Evolutionary conservation across 2,888 invertebrate genomes (phyloP).

Genomic region (Drosophila robusta): DNA sequence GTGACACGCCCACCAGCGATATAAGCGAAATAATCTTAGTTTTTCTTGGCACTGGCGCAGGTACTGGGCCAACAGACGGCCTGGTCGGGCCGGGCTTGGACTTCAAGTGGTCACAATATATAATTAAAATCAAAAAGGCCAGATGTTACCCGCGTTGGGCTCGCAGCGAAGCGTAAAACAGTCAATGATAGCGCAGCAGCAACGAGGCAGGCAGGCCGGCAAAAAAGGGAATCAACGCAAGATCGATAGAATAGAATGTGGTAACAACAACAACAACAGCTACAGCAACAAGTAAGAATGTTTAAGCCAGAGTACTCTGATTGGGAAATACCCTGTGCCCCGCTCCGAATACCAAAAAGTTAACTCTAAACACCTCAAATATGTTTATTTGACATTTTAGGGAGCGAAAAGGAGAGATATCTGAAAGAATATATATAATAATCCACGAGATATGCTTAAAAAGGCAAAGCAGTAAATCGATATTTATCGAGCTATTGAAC

Average conservation of each 20-base stretch:
- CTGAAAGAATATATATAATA: too few species aligned
- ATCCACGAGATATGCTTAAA: too few species aligned
- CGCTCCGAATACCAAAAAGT: too few species aligned
- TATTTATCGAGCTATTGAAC: too few species aligned
- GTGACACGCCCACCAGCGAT: constrained; percentile 75
- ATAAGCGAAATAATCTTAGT: constrained; percentile 74
- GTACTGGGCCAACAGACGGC: constrained; percentile 15
- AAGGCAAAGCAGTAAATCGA: too few species aligned
- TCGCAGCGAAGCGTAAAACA: constrained; percentile 39
- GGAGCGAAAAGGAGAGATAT: too few species aligned
- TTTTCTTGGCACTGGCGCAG: constrained; percentile 59
- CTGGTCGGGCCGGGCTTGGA: constrained; percentile 26
- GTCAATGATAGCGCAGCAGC: constrained; percentile 55
- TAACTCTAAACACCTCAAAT: rapidly evolving
- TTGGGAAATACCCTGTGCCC: constrained; percentile 10
- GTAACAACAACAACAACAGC: constrained; percentile 16
- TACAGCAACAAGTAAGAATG: constrained; percentile 26
- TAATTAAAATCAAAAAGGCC: constrained; percentile 77
- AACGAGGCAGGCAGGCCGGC: constrained; percentile 3
- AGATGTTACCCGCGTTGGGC: constrained; percentile 57
- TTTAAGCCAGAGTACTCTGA: neutral
- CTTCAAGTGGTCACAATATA: constrained; percentile 77
- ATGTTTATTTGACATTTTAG: neutral
- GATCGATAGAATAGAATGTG: constrained; percentile 69
- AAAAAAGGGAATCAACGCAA: constrained; percentile 35